Evolutionary conservation across 2,888 invertebrate species (phyloP).

Genomic region (Spisula subtruncata): DNA sequence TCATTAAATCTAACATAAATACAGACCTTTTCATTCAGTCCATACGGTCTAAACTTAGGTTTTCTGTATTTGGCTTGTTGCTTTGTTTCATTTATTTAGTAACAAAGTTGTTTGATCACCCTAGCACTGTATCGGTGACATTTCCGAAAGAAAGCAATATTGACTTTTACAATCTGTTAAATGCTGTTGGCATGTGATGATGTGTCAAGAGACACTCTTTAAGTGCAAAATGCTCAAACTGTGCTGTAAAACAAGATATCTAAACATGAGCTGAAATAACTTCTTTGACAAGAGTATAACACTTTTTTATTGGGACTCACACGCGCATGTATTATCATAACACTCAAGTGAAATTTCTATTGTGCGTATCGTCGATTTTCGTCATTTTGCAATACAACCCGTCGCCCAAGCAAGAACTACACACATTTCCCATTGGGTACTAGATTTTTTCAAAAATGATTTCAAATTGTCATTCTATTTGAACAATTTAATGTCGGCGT

Average conservation of each 20-base stretch:
- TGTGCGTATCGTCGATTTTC: too few species aligned
- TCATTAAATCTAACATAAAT: too few species aligned
- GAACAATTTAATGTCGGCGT: too few species aligned
- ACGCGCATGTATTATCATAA: neutral
- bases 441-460: too few species aligned
- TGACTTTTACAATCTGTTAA: conserved; percentile 6
- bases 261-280: neutral
- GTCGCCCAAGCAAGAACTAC: too few species aligned
- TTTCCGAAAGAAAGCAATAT: neutral
- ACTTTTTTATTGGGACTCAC: neutral
- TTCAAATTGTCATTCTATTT: too few species aligned
- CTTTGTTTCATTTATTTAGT: conserved; percentile 7
- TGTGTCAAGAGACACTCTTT: neutral
- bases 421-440: too few species aligned
- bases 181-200: neutral
- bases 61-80: neutral
- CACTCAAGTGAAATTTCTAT: too few species aligned
- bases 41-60: neutral
- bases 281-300: neutral
- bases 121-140: neutral
- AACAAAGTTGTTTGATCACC: neutral
- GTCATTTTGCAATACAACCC: too few species aligned
- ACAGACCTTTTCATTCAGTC: neutral
- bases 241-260: neutral
- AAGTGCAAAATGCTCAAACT: neutral